Conservation (phyloP, 2,113 vertebrate species). For the Neolamprologus hecqui region DNA sequence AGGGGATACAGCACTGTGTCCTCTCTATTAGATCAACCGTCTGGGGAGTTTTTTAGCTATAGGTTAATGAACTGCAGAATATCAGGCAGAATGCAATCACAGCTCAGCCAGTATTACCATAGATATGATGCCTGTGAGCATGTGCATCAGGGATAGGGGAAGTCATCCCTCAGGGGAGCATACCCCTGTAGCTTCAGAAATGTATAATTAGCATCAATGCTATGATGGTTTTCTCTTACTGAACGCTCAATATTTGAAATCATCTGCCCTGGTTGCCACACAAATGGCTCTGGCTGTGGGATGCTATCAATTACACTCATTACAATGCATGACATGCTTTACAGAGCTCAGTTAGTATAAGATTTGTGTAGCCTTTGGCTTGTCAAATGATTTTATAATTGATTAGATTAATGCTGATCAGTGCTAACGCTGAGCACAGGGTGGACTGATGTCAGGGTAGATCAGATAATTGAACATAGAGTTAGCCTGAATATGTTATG, state of each 20-base stretch:
- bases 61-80: slow-evolving; percentile 73
- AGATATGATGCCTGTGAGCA: slow-evolving; percentile 36
- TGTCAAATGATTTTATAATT: slow-evolving; percentile 71
- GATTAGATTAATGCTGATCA: slow-evolving; percentile 74
- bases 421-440: slow-evolving; percentile 52
- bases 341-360: slow-evolving; percentile 51
- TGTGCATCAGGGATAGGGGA: slow-evolving; percentile 24
- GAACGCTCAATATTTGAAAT: slow-evolving; percentile 48
- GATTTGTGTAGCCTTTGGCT: slow-evolving; percentile 70
- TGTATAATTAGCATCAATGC: slow-evolving; percentile 52
- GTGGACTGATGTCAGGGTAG: slow-evolving; percentile 28
- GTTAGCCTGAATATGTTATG: slow-evolving; percentile 35
- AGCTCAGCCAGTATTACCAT: slow-evolving; percentile 49
- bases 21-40: slow-evolving; percentile 65
- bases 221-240: background rate
- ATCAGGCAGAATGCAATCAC: slow-evolving; percentile 59
- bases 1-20: slow-evolving; percentile 51
- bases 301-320: slow-evolving; percentile 53
- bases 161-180: slow-evolving; percentile 36
- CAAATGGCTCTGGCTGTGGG: slow-evolving; percentile 21
- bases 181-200: slow-evolving; percentile 40
- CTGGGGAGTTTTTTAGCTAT: slow-evolving; percentile 67
- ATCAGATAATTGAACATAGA: slow-evolving; percentile 47
- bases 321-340: slow-evolving; percentile 53
- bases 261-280: slow-evolving; percentile 16